phyloP scores from a whole-genome alignment of 2,113 vertebrate species.

The Onychostruthus taczanowskii region DNA sequence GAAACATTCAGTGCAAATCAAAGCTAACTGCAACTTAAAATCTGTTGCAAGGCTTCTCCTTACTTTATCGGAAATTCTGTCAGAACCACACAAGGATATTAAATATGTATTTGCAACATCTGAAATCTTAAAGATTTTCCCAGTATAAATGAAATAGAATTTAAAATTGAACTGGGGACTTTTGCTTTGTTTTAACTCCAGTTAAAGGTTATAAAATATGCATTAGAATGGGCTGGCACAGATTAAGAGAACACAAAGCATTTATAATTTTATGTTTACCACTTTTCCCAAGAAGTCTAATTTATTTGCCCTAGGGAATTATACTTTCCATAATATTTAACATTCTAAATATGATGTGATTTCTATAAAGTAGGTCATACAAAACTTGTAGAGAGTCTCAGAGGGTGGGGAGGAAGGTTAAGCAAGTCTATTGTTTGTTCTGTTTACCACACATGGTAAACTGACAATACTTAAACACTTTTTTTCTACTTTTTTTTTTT shows the following conservation, averaged over 20 bases:
- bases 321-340: slow-evolving; percentile 47
- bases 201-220: slow-evolving; percentile 50
- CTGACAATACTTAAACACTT: slow-evolving; percentile 71
- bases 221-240: slow-evolving; percentile 49
- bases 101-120: slow-evolving; percentile 14
- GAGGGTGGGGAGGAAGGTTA: slow-evolving; percentile 27
- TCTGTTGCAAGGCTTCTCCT: background rate
- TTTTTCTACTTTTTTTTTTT: background rate
- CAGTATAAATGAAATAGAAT: slow-evolving; percentile 22
- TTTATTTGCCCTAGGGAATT: slow-evolving; percentile 35
- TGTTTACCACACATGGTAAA: slow-evolving; percentile 69
- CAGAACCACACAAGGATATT: background rate
- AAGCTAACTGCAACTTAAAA: background rate
- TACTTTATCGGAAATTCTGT: background rate
- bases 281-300: slow-evolving; percentile 55
- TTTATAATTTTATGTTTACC: slow-evolving; percentile 56
- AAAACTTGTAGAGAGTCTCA: slow-evolving; percentile 53
- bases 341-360: slow-evolving; percentile 53
- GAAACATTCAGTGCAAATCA: background rate
- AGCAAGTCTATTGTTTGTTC: slow-evolving; percentile 60
- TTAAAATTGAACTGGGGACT: background rate
- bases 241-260: slow-evolving; percentile 52
- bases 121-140: slow-evolving; percentile 19
- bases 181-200: slow-evolving; percentile 37
- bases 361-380: slow-evolving; percentile 50